phyloP scores from a whole-genome alignment of 2,113 vertebrate genomes.

The Thermophis baileyi region DNA sequence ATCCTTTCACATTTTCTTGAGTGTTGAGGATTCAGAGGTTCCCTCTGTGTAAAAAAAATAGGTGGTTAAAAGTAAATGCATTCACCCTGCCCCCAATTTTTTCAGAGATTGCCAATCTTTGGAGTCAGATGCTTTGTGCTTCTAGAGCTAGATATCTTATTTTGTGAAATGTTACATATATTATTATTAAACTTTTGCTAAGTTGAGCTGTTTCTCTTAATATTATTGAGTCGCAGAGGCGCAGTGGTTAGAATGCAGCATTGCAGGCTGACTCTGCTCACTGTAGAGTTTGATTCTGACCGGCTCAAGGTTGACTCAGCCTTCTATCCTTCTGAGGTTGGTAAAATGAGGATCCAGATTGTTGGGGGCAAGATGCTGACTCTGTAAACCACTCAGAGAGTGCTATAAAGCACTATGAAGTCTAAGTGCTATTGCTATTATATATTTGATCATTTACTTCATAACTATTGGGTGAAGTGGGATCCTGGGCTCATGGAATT shows the following conservation, averaged over 20 bases:
- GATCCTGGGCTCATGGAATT: background rate
- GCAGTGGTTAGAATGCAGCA: background rate
- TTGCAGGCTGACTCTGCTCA: background rate
- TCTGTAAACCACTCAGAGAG: background rate
- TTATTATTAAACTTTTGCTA: background rate
- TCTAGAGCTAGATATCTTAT: background rate
- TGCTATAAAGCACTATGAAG: background rate
- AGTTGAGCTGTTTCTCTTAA: background rate
- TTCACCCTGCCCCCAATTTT: too few species aligned
- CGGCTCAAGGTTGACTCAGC: background rate
- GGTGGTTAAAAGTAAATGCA: constrained; percentile 10
- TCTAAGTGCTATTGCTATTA: background rate
- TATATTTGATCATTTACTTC: background rate
- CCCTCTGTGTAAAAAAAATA: constrained; percentile 37
- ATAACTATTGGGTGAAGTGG: background rate
- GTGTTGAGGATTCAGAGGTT: constrained; percentile 33
- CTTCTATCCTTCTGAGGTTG: background rate
- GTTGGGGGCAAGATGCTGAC: background rate
- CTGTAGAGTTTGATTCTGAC: background rate
- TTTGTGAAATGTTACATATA: background rate
- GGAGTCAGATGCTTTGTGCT: background rate
- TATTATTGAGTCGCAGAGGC: background rate
- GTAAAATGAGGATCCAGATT: background rate
- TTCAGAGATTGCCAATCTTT: background rate
- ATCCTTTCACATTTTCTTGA: constrained; percentile 41